Conservation (phyloP, 2,888 invertebrate genomes). For the Lydus trimaculatus region DNA sequence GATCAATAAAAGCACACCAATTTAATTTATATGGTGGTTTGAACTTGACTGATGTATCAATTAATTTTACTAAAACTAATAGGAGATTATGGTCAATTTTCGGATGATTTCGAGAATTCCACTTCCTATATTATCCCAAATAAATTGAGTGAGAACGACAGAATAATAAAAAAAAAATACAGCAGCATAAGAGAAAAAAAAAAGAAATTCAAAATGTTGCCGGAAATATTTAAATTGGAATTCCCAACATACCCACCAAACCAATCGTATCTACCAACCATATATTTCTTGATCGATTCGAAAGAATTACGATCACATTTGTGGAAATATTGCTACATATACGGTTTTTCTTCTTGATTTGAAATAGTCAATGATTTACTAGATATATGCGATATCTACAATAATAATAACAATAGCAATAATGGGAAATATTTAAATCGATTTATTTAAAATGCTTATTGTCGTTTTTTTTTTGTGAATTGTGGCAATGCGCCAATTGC, state of each 20-base stretch:
- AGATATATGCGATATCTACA: not conserved
- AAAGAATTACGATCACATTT: not conserved
- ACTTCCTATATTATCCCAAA: not conserved
- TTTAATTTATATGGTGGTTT: not conserved
- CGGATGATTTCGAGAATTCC: not conserved
- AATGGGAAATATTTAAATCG: not conserved
- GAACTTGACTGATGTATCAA: not conserved
- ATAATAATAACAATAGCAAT: not conserved
- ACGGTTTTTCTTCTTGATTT: not conserved
- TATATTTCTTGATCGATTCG: not conserved
- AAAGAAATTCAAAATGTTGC: not conserved
- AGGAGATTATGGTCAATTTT: not conserved
- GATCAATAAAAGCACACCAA: not conserved
- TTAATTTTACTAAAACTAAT: not conserved
- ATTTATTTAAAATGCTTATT: not conserved
- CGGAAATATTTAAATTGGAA: slow-evolving; percentile 7
- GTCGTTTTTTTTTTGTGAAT: not conserved
- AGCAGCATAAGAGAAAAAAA: not conserved
- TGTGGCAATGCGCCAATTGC: slow-evolving; percentile 2
- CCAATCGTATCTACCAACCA: not conserved
- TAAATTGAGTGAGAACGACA: not conserved
- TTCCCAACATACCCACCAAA: not conserved
- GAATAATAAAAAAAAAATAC: not conserved
- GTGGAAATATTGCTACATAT: not conserved
- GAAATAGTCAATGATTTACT: not conserved